Evolutionary conservation across 37 sponge, comb jelly and placozoan species (phyloP).

Genomic region (Tethya wilhelma): DNA sequence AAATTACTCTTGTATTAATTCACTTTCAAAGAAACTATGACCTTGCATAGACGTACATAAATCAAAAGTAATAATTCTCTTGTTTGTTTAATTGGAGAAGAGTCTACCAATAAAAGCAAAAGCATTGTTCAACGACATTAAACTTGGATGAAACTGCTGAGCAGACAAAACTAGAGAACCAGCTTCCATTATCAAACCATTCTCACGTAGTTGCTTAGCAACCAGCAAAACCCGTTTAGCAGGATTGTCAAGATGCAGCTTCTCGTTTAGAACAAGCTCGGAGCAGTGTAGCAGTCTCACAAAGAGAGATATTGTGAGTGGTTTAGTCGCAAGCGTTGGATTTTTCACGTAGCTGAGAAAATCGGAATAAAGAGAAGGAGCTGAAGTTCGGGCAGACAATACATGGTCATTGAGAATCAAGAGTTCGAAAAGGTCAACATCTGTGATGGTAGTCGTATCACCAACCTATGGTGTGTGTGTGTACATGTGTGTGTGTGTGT

Average conservation of each 20-base stretch:
- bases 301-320: conserved; percentile 23
- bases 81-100: not conserved
- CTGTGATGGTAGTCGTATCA: not conserved
- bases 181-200: conserved; percentile 50
- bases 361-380: conserved; percentile 21
- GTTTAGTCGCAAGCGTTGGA: not conserved
- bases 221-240: conserved; percentile 19
- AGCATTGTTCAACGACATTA: not conserved
- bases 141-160: not conserved
- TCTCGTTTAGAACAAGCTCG: conserved; percentile 23
- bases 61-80: too few species aligned
- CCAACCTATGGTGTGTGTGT: too few species aligned
- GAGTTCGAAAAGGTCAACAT: conserved; percentile 29
- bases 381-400: not conserved
- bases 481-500: too few species aligned
- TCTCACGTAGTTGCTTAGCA: conserved; percentile 53
- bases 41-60: too few species aligned
- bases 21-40: too few species aligned
- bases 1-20: too few species aligned
- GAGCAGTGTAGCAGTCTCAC: conserved; percentile 40
- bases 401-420: conserved; percentile 8
- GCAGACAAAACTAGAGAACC: conserved; percentile 35
- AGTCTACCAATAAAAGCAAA: not conserved
- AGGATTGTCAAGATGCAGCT: conserved; percentile 6
- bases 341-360: conserved; percentile 19